phyloP scores from a whole-genome alignment of 2,797 vertebrate genomes.

The Cuniculus paca region DNA sequence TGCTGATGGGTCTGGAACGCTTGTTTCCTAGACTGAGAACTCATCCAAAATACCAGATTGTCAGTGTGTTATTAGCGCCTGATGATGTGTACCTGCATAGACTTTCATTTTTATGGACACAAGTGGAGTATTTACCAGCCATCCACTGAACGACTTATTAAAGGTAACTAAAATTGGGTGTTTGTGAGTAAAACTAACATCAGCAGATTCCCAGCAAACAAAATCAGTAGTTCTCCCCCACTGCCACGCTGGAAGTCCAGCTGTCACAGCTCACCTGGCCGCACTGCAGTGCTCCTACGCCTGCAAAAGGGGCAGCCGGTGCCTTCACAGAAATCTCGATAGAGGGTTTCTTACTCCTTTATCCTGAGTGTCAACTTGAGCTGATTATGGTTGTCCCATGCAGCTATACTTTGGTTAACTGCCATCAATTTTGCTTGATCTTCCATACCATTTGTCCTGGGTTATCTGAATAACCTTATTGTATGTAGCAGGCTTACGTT shows the following conservation, averaged over 20 bases:
- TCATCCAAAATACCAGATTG: neutral
- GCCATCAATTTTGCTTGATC: neutral
- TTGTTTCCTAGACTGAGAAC: neutral
- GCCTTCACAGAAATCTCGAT: neutral
- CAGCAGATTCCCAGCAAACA: neutral
- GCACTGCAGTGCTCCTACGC: neutral
- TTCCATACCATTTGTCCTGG: neutral
- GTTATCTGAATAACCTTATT: neutral
- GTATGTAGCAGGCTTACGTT: neutral
- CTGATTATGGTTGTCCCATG: neutral
- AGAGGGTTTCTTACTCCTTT: neutral
- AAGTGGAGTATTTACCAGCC: neutral
- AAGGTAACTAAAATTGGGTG: neutral
- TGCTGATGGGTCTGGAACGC: rapidly evolving
- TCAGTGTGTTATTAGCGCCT: neutral
- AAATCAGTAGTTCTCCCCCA: neutral
- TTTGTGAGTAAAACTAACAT: conserved; percentile 13
- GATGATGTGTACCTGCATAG: neutral
- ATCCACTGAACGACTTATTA: neutral
- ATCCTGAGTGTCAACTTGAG: neutral
- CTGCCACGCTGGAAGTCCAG: neutral
- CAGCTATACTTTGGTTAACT: neutral
- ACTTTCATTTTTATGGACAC: neutral
- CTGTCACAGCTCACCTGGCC: neutral
- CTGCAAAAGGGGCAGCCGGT: neutral